Conservation (phyloP, 2,797 vertebrate genomes). For the Neomorphus geoffroyi region DNA sequence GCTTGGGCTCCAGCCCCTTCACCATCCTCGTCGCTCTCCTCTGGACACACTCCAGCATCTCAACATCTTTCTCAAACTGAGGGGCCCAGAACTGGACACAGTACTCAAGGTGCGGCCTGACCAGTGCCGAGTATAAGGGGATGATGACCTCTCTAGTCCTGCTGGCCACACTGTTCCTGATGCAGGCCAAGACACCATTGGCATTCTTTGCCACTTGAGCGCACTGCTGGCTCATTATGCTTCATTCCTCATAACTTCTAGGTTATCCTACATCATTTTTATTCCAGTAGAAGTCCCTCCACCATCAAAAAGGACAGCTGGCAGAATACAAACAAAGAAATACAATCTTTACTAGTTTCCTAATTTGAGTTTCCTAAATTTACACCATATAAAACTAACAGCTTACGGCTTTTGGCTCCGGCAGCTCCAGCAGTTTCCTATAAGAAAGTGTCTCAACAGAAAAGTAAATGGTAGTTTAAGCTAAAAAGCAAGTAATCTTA, state of each 20-base stretch:
- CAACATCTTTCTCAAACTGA: too few relatives aligned
- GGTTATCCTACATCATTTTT: neutral
- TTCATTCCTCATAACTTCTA: neutral
- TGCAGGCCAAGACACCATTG: too few relatives aligned
- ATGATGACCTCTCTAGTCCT: too few relatives aligned
- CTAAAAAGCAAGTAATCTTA: neutral
- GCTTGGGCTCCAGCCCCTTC: too few relatives aligned
- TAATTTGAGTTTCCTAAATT: neutral
- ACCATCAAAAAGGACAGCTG: neutral
- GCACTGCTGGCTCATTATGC: too few relatives aligned
- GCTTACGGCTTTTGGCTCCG: neutral
- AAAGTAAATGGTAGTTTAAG: neutral
- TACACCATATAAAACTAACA: neutral
- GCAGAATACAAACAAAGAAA: neutral
- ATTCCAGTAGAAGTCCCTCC: neutral
- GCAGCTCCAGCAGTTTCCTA: neutral
- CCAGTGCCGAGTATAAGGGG: too few relatives aligned
- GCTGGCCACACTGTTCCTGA: too few relatives aligned
- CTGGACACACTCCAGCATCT: too few relatives aligned
- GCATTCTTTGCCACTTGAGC: too few relatives aligned
- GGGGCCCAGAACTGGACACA: too few relatives aligned
- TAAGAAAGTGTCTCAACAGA: neutral
- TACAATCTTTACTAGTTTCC: neutral
- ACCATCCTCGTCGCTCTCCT: too few relatives aligned
- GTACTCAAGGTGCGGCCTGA: too few relatives aligned